Base-by-base conservation (phyloP, 2,113 vertebrate species). In the Ranitomeya imitator region DNA sequence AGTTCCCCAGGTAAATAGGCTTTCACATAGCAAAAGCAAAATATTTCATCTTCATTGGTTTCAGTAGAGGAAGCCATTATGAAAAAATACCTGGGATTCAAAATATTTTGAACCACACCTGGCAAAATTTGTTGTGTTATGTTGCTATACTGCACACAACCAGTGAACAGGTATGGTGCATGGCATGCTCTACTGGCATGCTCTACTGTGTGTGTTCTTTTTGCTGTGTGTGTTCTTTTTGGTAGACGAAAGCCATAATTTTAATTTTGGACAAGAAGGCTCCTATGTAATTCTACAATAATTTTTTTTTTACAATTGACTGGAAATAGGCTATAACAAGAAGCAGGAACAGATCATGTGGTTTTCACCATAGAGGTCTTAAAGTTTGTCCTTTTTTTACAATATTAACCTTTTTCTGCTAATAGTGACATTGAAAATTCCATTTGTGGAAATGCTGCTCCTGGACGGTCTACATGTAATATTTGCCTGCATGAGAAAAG, bases 401-500 rank as follows among this genome's bases (percentile, higher is more conserved):
- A 19, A 37, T 81, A 61, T 54, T 55, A 84, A 84, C 63, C 15
- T 84, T 63, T 88, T 83, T 77, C 7, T 31, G 8, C 78, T 84
- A 77, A 61, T 61, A 83, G 16, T 88, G 45, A 51, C 51, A 83
- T 83, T 55, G 45, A 83, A 88, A 63, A 83, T 88, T 88, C 80
- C 59, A 65, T 83, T 63, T 83, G 87, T 83, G 73, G 80, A 55
- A 88, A 45, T 82, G 55, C 54, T 88, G 63, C 78, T 57, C 52
- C 69, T 83, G 69, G 87, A 60, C 87, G 21, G 63, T 81, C 78
- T 71, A 37, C 51, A 80, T 81, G 79, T 87, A 88, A 88, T 74
- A 83, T 83, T 83, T 89, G 86, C 86, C 37, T 90, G 90, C 90
- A 88, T 0, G 4, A 90, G 91, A 69, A 31, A 4, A 31, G 87